Conservation (phyloP, 1,140 invertebrate genomes). For the Drosophila auraria region DNA sequence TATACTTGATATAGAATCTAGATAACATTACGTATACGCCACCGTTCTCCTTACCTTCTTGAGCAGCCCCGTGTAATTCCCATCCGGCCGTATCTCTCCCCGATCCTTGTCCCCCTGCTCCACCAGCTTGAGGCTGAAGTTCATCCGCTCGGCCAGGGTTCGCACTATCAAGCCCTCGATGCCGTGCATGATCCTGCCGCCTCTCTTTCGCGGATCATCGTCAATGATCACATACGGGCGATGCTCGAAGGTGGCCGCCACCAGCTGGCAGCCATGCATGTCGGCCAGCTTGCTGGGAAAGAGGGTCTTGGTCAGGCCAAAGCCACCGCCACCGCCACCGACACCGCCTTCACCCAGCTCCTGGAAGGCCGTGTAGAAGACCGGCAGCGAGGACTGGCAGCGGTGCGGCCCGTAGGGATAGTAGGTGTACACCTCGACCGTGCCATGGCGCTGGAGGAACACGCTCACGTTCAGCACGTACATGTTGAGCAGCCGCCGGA, state of each 20-base stretch:
- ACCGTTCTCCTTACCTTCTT: conserved; percentile 47
- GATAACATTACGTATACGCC: conserved; percentile 7
- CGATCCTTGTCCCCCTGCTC: conserved; percentile 46
- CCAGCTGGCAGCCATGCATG: conserved; percentile 59
- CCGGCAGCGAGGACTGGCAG: conserved; percentile 64
- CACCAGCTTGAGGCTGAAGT: conserved; percentile 61
- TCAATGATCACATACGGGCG: conserved; percentile 53
- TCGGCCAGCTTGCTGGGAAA: conserved; percentile 60
- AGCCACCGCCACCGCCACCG: neutral
- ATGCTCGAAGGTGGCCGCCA: conserved; percentile 53
- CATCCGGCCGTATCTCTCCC: conserved; percentile 59
- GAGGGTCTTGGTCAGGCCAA: conserved; percentile 28
- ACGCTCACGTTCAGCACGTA: conserved; percentile 75
- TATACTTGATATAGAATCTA: neutral
- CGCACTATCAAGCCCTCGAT: conserved; percentile 69
- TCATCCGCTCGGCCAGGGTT: conserved; percentile 63
- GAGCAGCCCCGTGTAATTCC: conserved; percentile 68
- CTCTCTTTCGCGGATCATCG: neutral
- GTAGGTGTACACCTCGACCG: conserved; percentile 70
- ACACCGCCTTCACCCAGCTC: neutral
- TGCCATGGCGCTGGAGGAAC: conserved; percentile 38
- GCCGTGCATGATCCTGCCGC: conserved; percentile 29
- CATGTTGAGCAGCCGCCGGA: conserved; percentile 62
- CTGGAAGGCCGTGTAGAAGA: conserved; percentile 61
- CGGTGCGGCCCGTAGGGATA: conserved; percentile 63